Evolutionary conservation across 2,888 invertebrate species (phyloP).

Genomic region (Mythimna lalbum): DNA sequence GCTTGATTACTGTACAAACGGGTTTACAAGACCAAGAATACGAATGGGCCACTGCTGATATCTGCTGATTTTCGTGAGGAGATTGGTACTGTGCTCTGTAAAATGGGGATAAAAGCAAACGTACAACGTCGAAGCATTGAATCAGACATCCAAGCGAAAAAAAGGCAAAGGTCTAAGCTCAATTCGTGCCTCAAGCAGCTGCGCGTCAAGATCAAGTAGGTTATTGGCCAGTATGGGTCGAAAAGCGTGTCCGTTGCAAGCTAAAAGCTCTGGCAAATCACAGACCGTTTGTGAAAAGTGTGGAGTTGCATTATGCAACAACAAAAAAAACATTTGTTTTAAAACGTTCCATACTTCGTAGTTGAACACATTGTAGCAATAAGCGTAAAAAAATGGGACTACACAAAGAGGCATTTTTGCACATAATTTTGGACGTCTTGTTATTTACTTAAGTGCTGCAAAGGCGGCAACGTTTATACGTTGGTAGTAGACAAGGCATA

Average conservation of each 20-base stretch:
- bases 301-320: constrained; percentile 51
- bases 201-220: constrained; percentile 57
- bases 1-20: constrained; percentile 26
- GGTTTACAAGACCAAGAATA: constrained; percentile 4
- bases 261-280: constrained; percentile 42
- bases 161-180: constrained; percentile 59
- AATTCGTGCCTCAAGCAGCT: constrained; percentile 57
- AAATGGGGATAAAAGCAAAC: constrained; percentile 47
- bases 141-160: constrained; percentile 54
- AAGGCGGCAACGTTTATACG: too few species aligned
- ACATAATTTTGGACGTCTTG: too few species aligned
- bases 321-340: constrained; percentile 49
- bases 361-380: not conserved
- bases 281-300: constrained; percentile 21
- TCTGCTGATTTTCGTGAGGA: constrained; percentile 22
- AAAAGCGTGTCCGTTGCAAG: constrained; percentile 53
- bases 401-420: too few species aligned
- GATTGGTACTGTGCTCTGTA: constrained; percentile 43
- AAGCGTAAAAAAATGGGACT: too few species aligned
- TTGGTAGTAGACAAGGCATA: too few species aligned
- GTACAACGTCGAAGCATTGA: constrained; percentile 26
- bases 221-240: constrained; percentile 59
- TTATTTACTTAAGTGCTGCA: too few species aligned
- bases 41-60: constrained; percentile 3
- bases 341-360: constrained; percentile 26